These are phyloP conservation scores for Phylloscopus trochilus DNA, from an alignment of 2,113 vertebrate genomes.

Conservation along the genomic window DNA sequence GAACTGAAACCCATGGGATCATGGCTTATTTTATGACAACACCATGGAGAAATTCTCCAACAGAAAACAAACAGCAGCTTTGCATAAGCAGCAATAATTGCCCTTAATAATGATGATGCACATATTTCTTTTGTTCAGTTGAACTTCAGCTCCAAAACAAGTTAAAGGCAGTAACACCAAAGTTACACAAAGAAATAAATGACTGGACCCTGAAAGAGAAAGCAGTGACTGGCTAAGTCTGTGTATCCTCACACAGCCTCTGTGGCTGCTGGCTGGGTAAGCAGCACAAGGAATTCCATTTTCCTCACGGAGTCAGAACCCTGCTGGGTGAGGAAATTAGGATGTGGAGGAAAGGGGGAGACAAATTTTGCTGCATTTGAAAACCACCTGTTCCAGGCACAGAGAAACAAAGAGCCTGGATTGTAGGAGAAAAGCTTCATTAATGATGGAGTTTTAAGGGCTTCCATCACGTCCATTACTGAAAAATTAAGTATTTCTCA, in stretches of 20 bases:
- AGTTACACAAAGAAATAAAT: not conserved
- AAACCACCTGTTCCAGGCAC: not conserved
- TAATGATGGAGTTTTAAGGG: not conserved
- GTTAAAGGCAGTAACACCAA: not conserved
- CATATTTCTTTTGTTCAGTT: not conserved
- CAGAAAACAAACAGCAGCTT: not conserved
- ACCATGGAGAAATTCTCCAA: not conserved
- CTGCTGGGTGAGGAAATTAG: constrained; percentile 25
- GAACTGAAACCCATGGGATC: not conserved
- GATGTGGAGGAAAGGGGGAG: not conserved
- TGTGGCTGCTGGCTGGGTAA: not conserved
- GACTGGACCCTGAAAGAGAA: not conserved
- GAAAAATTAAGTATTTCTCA: not conserved
- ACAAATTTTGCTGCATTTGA: not conserved
- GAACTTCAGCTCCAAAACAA: not conserved
- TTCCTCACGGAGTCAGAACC: not conserved
- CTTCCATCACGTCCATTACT: not conserved
- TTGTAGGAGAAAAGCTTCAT: not conserved
- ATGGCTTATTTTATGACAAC: not conserved
- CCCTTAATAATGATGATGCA: not conserved
- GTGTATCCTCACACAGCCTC: not conserved
- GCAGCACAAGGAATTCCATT: not conserved
- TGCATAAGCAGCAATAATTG: not conserved
- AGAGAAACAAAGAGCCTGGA: not conserved
- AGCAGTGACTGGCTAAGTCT: not conserved